Evolutionary conservation across 2,113 vertebrate species (phyloP).

Genomic region (Lampris megalopsis): DNA sequence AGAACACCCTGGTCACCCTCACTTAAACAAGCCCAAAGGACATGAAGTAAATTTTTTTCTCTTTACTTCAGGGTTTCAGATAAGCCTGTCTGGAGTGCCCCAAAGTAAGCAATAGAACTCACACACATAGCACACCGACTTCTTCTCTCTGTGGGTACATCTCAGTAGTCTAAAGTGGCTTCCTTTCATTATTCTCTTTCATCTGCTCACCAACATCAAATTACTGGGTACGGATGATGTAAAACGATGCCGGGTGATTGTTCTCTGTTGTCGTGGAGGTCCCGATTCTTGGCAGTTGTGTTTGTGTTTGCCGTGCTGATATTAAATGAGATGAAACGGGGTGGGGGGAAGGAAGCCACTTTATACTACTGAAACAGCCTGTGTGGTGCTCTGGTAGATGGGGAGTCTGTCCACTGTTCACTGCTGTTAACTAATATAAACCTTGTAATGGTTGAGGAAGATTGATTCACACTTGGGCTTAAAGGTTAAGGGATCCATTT

Average conservation of each 20-base stretch:
- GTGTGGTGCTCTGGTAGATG: constrained; percentile 73
- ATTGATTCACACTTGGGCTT: constrained; percentile 53
- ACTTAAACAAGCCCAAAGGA: constrained; percentile 30
- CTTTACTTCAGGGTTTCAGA: constrained; percentile 83
- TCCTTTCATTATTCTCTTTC: constrained; percentile 22
- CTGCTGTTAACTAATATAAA: constrained; percentile 55
- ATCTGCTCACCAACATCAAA: background rate
- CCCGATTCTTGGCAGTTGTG: background rate
- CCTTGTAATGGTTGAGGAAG: constrained; percentile 28
- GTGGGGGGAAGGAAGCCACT: constrained; percentile 52
- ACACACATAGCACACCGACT: constrained; percentile 60
- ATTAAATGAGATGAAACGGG: background rate
- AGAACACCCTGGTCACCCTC: constrained; percentile 1
- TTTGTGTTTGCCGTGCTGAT: background rate
- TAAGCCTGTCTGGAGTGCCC: constrained; percentile 83
- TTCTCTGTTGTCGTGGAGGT: background rate
- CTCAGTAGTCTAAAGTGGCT: constrained; percentile 67
- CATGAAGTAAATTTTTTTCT: constrained; percentile 70
- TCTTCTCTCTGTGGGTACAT: constrained; percentile 58
- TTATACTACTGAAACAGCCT: constrained; percentile 63
- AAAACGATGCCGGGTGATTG: background rate
- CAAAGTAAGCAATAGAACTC: constrained; percentile 80
- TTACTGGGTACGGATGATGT: background rate
- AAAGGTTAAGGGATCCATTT: constrained; percentile 46
- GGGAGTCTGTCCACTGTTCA: constrained; percentile 75